Evolutionary conservation across 2,888 invertebrate genomes (phyloP).

Genomic region (Phyllotreta striolata): DNA sequence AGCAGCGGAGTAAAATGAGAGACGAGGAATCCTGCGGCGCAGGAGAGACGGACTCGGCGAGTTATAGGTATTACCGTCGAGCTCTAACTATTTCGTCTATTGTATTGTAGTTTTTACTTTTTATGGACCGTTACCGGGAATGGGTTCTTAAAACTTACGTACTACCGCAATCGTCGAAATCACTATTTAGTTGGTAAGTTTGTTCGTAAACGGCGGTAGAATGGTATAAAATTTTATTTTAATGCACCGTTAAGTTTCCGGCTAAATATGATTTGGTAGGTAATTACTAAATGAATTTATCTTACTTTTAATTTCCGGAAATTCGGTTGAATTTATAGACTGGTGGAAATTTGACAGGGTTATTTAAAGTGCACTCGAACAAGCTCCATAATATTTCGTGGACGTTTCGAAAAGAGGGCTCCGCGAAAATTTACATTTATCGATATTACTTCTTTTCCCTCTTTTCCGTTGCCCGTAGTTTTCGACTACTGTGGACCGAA

Average conservation of each 20-base stretch:
- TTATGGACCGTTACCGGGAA: slow-evolving; percentile 5
- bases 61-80: no score
- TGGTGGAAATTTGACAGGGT: no score
- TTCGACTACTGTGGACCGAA: slow-evolving; percentile 30
- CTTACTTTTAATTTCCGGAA: no score
- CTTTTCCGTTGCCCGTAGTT: slow-evolving; percentile 26
- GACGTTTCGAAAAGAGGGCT: slow-evolving; percentile 31
- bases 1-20: slow-evolving; percentile 5
- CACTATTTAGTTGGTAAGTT: no score
- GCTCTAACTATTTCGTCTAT: slow-evolving; percentile 4
- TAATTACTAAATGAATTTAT: no score
- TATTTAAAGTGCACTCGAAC: no score
- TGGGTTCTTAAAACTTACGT: neutral
- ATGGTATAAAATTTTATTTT: no score
- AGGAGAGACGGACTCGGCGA: slow-evolving; percentile 15
- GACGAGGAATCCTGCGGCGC: slow-evolving; percentile 45
- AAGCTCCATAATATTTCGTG: slow-evolving; percentile 35
- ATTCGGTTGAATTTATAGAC: no score
- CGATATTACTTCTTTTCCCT: slow-evolving; percentile 46
- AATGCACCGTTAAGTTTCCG: no score
- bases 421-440: slow-evolving; percentile 45
- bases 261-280: no score
- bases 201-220: no score
- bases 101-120: slow-evolving; percentile 5
- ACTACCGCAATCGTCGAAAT: no score